Conservation (phyloP, 2,888 invertebrate species). For the Diarsia brunnea region DNA sequence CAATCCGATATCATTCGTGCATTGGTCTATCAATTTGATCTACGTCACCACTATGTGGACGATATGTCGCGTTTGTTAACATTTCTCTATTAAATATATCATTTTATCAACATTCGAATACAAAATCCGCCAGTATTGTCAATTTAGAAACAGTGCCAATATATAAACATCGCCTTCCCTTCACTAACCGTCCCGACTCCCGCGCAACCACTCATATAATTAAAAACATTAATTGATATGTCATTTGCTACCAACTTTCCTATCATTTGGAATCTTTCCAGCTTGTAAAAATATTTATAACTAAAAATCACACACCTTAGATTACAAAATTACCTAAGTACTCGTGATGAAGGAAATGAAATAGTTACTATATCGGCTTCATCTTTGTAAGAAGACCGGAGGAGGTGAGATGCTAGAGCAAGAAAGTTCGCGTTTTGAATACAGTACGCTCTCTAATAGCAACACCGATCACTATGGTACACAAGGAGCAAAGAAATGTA, state of each 20-base stretch:
- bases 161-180: conserved; percentile 76
- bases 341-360: conserved; percentile 75
- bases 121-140: conserved; percentile 86
- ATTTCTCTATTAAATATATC: conserved; percentile 89
- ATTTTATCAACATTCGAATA: conserved; percentile 85
- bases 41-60: conserved; percentile 87
- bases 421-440: conserved; percentile 55
- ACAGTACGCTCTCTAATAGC: conserved; percentile 67
- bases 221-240: conserved; percentile 89
- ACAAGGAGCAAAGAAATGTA: conserved; percentile 79
- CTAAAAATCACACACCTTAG: conserved; percentile 88
- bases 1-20: conserved; percentile 49
- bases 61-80: conserved; percentile 87
- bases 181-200: conserved; percentile 82
- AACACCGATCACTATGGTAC: conserved; percentile 78
- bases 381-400: conserved; percentile 51
- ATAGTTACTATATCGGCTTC: conserved; percentile 56
- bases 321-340: conserved; percentile 83
- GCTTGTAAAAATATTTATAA: conserved; percentile 84
- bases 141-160: conserved; percentile 81
- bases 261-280: conserved; percentile 90
- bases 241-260: conserved; percentile 86
- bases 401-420: conserved; percentile 47
- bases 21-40: conserved; percentile 64
- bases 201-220: conserved; percentile 78